Evolutionary conservation across 2,888 invertebrate species (phyloP).

Genomic region (Heliconius ismenius): DNA sequence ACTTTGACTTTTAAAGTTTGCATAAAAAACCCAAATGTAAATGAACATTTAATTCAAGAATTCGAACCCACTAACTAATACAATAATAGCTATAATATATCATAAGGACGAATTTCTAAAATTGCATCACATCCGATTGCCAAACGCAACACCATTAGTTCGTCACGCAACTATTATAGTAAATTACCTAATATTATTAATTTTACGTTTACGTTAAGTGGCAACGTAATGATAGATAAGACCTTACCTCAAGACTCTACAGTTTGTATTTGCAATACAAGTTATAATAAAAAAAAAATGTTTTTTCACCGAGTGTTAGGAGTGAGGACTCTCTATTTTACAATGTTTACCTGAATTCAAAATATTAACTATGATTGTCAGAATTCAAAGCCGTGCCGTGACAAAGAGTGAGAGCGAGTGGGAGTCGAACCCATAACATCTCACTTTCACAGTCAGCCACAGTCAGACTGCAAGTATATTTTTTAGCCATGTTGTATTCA

Average conservation of each 20-base stretch:
- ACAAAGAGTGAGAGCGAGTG: background rate
- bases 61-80: no score
- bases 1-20: no score
- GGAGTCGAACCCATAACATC: background rate
- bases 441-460: no score
- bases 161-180: slow-evolving; percentile 9
- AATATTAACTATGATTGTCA: background rate
- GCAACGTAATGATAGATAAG: slow-evolving; percentile 4
- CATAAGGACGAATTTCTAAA: background rate
- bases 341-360: background rate
- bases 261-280: background rate
- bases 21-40: no score
- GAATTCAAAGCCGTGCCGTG: background rate
- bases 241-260: background rate
- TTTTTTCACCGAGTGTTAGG: background rate
- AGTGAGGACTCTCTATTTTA: no score
- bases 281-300: no score
- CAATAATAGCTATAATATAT: background rate
- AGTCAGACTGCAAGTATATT: no score
- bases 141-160: slow-evolving; percentile 1
- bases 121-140: slow-evolving; percentile 7
- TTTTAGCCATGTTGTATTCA: background rate
- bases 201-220: slow-evolving; percentile 5
- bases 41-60: no score
- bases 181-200: slow-evolving; percentile 11